phyloP scores from a whole-genome alignment of 2,113 vertebrate species.

The Lophotis ruficrista region DNA sequence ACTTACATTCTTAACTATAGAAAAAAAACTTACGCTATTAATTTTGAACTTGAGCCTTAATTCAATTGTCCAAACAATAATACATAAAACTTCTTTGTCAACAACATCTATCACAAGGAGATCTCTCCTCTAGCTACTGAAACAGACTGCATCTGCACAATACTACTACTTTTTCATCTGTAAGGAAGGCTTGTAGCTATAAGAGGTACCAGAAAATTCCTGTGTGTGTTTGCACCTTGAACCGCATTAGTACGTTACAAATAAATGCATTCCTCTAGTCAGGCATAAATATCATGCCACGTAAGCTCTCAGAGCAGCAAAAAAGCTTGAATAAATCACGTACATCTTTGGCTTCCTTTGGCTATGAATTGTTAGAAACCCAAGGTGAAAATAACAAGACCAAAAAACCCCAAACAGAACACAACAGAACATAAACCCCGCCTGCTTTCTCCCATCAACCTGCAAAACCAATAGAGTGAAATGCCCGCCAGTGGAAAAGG shows the following conservation, averaged over 20 bases:
- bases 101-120: neutral
- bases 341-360: slow-evolving; percentile 2
- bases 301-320: neutral
- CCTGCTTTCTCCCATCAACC: neutral
- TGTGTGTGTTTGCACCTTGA: neutral
- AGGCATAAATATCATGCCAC: neutral
- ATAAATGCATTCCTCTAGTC: neutral
- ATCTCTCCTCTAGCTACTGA: neutral
- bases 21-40: neutral
- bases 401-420: neutral
- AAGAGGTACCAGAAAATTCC: neutral
- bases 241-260: neutral
- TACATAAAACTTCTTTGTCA: neutral
- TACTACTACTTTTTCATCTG: neutral
- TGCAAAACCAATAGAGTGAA: neutral
- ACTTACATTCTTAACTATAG: neutral
- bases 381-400: neutral
- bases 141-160: neutral
- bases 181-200: neutral
- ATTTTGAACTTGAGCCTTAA: neutral
- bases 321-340: slow-evolving; percentile 13
- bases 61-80: neutral
- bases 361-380: slow-evolving; percentile 42
- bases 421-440: neutral
- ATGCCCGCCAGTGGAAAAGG: neutral